These are phyloP conservation scores for Graphium colonna DNA, from an alignment of 2,888 invertebrate genomes.

Conservation along the genomic window DNA sequence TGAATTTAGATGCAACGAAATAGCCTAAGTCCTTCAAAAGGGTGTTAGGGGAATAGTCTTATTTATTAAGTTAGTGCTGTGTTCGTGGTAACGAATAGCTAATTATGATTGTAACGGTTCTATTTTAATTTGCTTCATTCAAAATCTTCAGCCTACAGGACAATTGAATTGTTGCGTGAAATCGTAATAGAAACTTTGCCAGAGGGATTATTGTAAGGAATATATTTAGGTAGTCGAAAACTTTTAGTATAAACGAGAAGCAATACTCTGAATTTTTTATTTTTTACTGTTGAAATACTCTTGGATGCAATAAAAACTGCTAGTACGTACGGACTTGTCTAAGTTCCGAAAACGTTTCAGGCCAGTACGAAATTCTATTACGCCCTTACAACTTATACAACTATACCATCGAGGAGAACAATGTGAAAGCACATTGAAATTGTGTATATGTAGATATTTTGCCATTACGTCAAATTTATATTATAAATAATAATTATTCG, in stretches of 20 bases:
- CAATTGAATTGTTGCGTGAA: too few relatives aligned
- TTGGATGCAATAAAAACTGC: conserved; percentile 44
- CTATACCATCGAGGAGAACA: conserved; percentile 53
- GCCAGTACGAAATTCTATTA: conserved; percentile 29
- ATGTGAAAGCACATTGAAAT: conserved; percentile 50
- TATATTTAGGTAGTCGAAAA: conserved; percentile 73
- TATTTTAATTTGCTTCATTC: conserved; percentile 35
- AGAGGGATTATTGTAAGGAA: conserved; percentile 69
- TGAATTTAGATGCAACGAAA: conserved; percentile 17
- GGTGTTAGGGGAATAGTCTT: conserved; percentile 41
- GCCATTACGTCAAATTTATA: conserved; percentile 74
- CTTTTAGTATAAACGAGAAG: conserved; percentile 77
- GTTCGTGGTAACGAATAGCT: conserved; percentile 42
- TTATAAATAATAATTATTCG: conserved; percentile 72
- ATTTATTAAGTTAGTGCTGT: conserved; percentile 54
- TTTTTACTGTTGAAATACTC: conserved; percentile 74
- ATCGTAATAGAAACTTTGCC: conserved; percentile 54
- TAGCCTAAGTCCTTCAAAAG: conserved; percentile 15
- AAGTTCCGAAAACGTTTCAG: conserved; percentile 4
- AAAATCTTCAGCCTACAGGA: conserved; percentile 21
- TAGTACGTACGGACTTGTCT: conserved; percentile 41
- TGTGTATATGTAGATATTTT: conserved; percentile 77
- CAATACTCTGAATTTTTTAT: conserved; percentile 72
- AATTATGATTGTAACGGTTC: conserved; percentile 31
- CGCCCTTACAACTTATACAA: conserved; percentile 48